phyloP scores from a whole-genome alignment of 2,113 vertebrate genomes.

The Aphyosemion australe region DNA sequence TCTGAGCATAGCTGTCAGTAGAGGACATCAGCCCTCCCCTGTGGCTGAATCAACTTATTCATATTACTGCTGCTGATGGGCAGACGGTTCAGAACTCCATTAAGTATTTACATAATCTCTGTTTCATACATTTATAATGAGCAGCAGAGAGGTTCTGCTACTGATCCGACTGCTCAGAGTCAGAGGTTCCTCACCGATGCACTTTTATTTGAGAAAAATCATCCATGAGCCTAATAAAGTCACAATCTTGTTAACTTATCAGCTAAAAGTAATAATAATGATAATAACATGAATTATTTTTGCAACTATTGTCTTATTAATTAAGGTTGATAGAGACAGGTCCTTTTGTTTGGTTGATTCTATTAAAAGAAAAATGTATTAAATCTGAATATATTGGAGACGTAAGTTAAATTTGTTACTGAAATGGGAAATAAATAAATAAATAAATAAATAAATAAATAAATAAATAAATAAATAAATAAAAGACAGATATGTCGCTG shows the following conservation, averaged over 20 bases:
- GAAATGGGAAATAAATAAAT: too few species aligned
- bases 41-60: not conserved
- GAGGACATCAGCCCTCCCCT: not conserved
- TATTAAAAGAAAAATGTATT: not conserved
- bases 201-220: conserved; percentile 1
- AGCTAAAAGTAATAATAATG: too few species aligned
- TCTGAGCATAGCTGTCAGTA: not conserved
- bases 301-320: conserved; percentile 2
- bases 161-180: conserved; percentile 3
- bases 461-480: too few species aligned
- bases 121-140: conserved; percentile 36
- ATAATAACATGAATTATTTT: not conserved
- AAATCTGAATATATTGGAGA: too few species aligned
- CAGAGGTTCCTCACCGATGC: conserved; percentile 1
- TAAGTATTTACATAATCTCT: conserved; percentile 13
- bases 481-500: too few species aligned
- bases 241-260: too few species aligned
- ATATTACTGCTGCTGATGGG: not conserved
- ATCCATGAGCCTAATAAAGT: not conserved
- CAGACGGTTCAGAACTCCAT: conserved; percentile 15
- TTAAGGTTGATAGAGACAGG: not conserved
- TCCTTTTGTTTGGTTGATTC: not conserved
- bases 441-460: too few species aligned
- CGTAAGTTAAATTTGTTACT: too few species aligned
- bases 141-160: not conserved